Conservation (phyloP, 2,797 vertebrate species). For the Siniperca scherzeri region DNA sequence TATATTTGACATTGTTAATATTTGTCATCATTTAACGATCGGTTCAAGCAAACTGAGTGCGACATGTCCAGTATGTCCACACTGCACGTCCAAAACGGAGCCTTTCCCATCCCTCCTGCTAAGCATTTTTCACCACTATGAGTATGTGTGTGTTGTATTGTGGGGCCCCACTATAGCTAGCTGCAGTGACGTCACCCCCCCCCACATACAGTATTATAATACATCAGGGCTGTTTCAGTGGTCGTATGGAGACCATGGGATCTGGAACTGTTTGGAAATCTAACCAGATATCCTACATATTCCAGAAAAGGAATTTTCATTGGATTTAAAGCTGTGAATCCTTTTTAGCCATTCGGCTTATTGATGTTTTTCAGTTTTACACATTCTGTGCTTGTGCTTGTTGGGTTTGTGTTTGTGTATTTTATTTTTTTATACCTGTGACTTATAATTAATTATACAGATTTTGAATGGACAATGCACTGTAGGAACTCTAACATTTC, state of each 20-base stretch:
- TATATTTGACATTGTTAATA: background rate
- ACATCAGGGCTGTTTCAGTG: constrained; percentile 32
- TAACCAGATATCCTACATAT: constrained; percentile 1
- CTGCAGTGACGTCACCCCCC: constrained; percentile 62
- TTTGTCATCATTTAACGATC: background rate
- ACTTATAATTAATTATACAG: background rate
- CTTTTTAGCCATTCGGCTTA: background rate
- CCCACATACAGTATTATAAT: constrained; percentile 53
- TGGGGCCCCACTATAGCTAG: constrained; percentile 54
- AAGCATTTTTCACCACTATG: constrained; percentile 40
- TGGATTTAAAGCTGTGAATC: constrained; percentile 4
- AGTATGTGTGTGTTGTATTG: constrained; percentile 47
- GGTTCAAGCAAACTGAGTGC: background rate
- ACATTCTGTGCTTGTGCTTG: constrained; percentile 11
- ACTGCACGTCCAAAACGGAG: constrained; percentile 10
- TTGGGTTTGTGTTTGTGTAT: background rate
- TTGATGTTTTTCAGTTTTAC: background rate
- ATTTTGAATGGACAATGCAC: background rate
- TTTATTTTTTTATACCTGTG: background rate
- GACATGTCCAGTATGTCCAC: constrained; percentile 6
- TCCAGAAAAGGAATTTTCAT: constrained; percentile 12
- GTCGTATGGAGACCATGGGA: constrained; percentile 24
- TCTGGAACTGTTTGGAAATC: constrained; percentile 21
- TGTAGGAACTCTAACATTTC: background rate
- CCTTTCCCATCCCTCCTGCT: constrained; percentile 50